Evolutionary conservation across 1,140 invertebrate species (phyloP), one percentile per base, ranked within the genome.

Genomic region (Cydia amplana): DNA sequence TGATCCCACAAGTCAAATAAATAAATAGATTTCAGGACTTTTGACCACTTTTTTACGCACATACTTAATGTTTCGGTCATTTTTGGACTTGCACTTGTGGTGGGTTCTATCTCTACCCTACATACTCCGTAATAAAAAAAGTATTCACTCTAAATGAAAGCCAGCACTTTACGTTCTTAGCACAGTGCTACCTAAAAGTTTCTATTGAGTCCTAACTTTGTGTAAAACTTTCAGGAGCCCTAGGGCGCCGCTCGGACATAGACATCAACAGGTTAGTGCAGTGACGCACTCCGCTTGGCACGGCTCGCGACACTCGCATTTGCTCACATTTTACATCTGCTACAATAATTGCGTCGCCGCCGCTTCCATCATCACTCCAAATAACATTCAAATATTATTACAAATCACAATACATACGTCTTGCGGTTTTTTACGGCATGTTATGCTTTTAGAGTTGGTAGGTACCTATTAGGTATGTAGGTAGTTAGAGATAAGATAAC

Each of bases 231-330:
- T 55, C 77, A 89, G 87, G 83, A 78, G 82, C 77, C 77, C 75
- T 84, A 64, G 78, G 79, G 75, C 81, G 83, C 60, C 79, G 82
- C 75, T 67, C 81, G 65, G 82, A 86, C 65, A 84, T 84, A 76
- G 82, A 87, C 72, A 78, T 84, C 79, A 88, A 87, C 86, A 90
- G 88, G 88, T 90, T 76, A 74, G 86, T 87, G 28, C 20, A 55
- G 79, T 85, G 81, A 85, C 84, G 83, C 75, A 83, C 64, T 65
- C 73, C 60, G 51, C 77, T 77, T 83, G 78, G 78, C 78, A 83
- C 73, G 46, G 14, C 60, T 77, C 70, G 49, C 67, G 72, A 72
- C 40, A 36, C 9, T 72, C 72, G 51, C 64, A 73, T 74, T 65
- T n/a, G 28, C 64, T 65, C 25, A 16, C 9, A 23, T 32, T 70